Base-by-base conservation (phyloP, 2,888 invertebrate species). In the Cataglyphis altisquamis region DNA sequence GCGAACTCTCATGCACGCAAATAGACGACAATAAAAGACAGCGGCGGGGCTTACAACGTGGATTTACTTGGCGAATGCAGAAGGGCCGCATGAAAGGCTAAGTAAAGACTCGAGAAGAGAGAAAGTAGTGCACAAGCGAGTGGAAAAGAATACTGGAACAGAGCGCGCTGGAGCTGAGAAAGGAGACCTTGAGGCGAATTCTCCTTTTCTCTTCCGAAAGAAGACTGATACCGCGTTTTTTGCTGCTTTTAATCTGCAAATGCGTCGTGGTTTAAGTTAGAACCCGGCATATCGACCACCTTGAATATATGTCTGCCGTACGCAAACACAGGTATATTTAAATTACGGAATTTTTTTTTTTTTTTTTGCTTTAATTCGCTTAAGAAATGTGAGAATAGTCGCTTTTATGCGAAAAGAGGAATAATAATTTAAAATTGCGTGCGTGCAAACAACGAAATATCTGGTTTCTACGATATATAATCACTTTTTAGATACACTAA, bases 171-270 rank as follows among this genome's bases (percentile, higher is more conserved):
- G 0, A 39, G 32, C 75, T 39, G 48, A 52, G 39, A 73, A 39
- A 73, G 39, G 60, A 73, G 60, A 73, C 21, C 63, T 81, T 64
- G 81, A 64, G 75, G 73, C 62, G 62, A 64, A 52, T 63, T 52
- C n/a, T 36, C n/a, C 48, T 48, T 29, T 25, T 48, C 12, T 10
- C 29, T 41, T 62, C 21, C 32, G 41, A 57, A 21, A 41, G 70
- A 78, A 70, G 80, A 55, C 63, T 70, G 80, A 80, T 64, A 80
- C 12, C 21, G 18, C 12, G 36, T 80, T 83, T 68, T 70, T 80
- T 78, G 80, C 80, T 52, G 81, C 55, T 80, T 83, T 83, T 83
- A 83, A 83, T 83, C 83, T 83, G 64, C 81, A 83, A 83, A 83
- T 83, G 83, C 66, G 55, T 45, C 70, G 78, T 45, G 78, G 45